Base-by-base conservation (phyloP, 2,113 vertebrate genomes). In the Laticauda colubrina region DNA sequence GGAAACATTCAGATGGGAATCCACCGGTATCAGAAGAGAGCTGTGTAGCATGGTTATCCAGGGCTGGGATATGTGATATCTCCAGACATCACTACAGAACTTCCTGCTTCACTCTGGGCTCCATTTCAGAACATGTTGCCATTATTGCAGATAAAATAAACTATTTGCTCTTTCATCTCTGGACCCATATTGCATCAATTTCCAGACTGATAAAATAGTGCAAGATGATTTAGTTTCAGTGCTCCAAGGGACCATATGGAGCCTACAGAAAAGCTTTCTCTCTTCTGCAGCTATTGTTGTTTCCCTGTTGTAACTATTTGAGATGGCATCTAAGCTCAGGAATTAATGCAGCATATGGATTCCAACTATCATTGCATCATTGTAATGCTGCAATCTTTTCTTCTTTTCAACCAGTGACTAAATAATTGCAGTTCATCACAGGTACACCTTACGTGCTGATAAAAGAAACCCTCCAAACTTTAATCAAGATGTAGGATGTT, bases 61-160 rank as follows among this genome's bases (percentile, higher is more conserved):
- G 54, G 59, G 64, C 87, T 23, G 86, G 90, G 90, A 54, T 89
- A 69, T 64, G 88, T 69, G 93, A 91, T 86, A 45, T 61, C 75
- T 89, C 87, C 90, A 45, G 34, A 89, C 54, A 69, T 56, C 88
- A 86, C 48, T 85, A 45, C 61, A 87, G 56, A 0, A 0, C 0
- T 0, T 26, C 29, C 55, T 69, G 55, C 7, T 90, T 87, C 45
- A 0, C 0, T 39, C 39, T 0, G 0, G 88, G 81, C 87, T 94
- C 81, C 88, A 61, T 64, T 94, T 91, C 90, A 91, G 57, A 89
- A 87, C 20, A n/a, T 53, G 20, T 54, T 45, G 92, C 39, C 92
- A 90, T 88, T 89, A 89, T 86, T 86, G 93, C 55, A 86, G 90
- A 91, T 89, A 94, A 92, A 94, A 94, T 89, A 94, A 94, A 87